Evolutionary conservation across 2,113 vertebrate genomes (phyloP).

Genomic region (Paracanthobrama guichenoti): DNA sequence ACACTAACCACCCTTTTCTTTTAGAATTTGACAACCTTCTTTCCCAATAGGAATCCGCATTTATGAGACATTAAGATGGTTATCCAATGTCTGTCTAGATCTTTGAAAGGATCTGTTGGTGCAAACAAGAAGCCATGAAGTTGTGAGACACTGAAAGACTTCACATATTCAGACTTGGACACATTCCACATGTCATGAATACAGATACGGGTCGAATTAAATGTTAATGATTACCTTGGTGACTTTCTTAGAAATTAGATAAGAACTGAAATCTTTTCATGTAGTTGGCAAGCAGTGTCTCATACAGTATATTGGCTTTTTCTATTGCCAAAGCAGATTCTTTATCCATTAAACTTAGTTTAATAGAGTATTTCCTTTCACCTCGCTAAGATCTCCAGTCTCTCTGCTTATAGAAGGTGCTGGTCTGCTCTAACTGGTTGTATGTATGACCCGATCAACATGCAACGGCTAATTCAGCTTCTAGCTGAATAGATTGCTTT

Average conservation of each 20-base stretch:
- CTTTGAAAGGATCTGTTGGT: conserved; percentile 22
- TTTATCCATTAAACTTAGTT: not conserved
- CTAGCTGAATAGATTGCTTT: conserved; percentile 28
- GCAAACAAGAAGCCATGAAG: conserved; percentile 1
- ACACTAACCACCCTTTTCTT: conserved; percentile 6
- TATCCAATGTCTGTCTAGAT: conserved; percentile 7
- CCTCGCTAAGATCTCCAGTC: not conserved
- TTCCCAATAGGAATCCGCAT: not conserved
- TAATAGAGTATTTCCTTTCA: not conserved
- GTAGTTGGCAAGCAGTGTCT: not conserved
- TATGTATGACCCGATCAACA: conserved; percentile 56
- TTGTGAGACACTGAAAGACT: conserved; percentile 1
- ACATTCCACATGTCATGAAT: not conserved
- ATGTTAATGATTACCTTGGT: not conserved
- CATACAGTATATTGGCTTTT: not conserved
- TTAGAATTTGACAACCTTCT: not conserved
- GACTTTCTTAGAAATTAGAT: not conserved
- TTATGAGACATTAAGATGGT: conserved; percentile 20
- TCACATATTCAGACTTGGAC: too few relatives aligned
- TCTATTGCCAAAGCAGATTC: conserved; percentile 10
- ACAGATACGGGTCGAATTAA: not conserved
- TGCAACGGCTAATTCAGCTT: conserved; percentile 38
- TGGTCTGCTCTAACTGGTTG: conserved; percentile 57
- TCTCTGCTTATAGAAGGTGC: conserved; percentile 48
- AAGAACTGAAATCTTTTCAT: not conserved